Evolutionary conservation across 2,113 vertebrate species (phyloP), one percentile per base, ranked within the genome.

Genomic region (Lophura nycthemera): DNA sequence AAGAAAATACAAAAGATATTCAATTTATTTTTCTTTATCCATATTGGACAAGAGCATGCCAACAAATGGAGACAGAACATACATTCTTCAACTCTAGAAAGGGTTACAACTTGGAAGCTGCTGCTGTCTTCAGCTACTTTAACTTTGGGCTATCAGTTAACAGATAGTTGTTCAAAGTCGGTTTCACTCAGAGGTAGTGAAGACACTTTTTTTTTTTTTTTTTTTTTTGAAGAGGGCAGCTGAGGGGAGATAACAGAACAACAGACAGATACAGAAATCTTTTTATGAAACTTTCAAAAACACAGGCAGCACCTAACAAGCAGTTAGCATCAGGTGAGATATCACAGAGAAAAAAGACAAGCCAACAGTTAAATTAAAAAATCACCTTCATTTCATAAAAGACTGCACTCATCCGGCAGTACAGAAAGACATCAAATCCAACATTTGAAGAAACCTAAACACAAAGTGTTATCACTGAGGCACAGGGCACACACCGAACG

Each of bases 1-100:
- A 97, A 98, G 97, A 98, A 98, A 98, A 98, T 97, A 98, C 93
- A 98, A 98, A 90, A 98, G 88, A 98, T 90, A 94, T 97, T 97
- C 98, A 97, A 97, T 98, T 97, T 96, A 91, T 92, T 93, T 91
- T 96, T 95, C 52, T 96, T 96, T 67, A 93, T 34, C 76, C 71
- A 70, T 60, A 96, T 17, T 59, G 71, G 94, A 95, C 86, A 97
- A 93, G 69, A 96, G 83, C 93, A 93, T 95, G 95, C 71, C 86
- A 96, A 95, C 85, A 97, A 91, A 93, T 66, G 94, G 93, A 97
- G 88, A 97, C 69, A 95, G 38, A 95, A 95, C 82, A 93, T 24
- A 92, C 36, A 91, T 86, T 90, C 65, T 60, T 88, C 83, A 88
- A 90, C 52, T 72, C 67, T 64, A 92, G 67, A 88, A 19, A 85